Percentiles rank a stretch among this genome's conserved stretches.
phyloP scores from a whole-genome alignment of 2,797 vertebrate genomes.

The Sebastes minor region DNA sequence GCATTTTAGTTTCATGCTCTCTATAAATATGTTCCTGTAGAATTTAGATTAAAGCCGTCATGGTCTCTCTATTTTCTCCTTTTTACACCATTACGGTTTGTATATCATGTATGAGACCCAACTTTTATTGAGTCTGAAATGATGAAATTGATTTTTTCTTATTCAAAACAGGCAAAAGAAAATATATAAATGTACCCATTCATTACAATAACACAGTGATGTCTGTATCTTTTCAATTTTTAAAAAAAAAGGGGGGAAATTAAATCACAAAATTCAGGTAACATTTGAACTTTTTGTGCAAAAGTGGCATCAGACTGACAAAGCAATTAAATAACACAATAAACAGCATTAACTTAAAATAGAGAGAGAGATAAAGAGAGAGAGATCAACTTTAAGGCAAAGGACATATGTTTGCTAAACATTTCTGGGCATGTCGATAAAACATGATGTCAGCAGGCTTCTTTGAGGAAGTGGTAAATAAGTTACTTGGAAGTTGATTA shows the following conservation, averaged over 20 bases:
- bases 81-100: not conserved
- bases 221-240: not conserved
- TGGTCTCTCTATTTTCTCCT: not conserved
- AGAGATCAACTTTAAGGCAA: not conserved
- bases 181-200: not conserved
- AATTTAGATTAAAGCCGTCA: not conserved
- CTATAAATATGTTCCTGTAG: not conserved
- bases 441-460: too few relatives aligned
- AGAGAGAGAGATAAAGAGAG: too few relatives aligned
- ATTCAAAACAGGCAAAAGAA: not conserved
- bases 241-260: not conserved
- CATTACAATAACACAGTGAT: not conserved
- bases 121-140: not conserved
- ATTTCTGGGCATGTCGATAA: not conserved
- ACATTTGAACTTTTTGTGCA: not conserved
- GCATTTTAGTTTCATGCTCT: constrained; percentile 49
- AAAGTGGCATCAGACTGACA: not conserved
- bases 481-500: not conserved
- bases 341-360: not conserved
- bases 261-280: not conserved
- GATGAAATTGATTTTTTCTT: not conserved
- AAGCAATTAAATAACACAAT: not conserved
- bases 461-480: not conserved
- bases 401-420: not conserved
- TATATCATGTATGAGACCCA: not conserved